These are phyloP conservation scores for Macropus fuliginosus DNA, from an alignment of 2,797 vertebrate species.

Conservation along the genomic window DNA sequence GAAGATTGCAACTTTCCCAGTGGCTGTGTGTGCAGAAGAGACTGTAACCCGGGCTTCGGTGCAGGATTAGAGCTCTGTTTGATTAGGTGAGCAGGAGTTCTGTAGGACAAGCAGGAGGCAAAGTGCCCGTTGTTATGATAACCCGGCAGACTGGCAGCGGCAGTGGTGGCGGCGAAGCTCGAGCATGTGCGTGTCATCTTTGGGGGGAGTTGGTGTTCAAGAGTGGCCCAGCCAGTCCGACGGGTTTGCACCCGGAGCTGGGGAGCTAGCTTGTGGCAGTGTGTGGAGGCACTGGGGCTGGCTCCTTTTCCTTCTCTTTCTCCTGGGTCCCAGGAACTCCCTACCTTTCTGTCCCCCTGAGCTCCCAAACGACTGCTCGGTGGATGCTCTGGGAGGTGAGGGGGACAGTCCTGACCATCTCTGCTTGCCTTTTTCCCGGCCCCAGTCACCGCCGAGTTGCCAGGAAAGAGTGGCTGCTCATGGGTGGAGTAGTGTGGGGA, in stretches of 20 bases:
- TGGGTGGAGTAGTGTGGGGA: background rate
- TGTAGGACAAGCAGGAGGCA: conserved; percentile 81
- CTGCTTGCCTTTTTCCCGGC: background rate
- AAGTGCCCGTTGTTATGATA: conserved; percentile 84
- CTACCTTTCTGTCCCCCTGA: background rate
- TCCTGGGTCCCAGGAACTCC: conserved; percentile 35
- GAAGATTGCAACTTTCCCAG: conserved; percentile 59
- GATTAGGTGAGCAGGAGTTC: conserved; percentile 67
- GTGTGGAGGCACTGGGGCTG: conserved; percentile 81
- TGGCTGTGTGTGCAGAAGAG: conserved; percentile 30
- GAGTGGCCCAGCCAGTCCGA: conserved; percentile 92
- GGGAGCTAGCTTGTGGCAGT: conserved; percentile 71
- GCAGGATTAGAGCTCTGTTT: conserved; percentile 65
- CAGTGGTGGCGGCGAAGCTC: conserved; percentile 46
- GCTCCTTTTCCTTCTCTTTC: conserved; percentile 66
- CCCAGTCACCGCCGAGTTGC: background rate
- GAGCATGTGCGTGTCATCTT: conserved; percentile 60
- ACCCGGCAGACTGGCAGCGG: conserved; percentile 70
- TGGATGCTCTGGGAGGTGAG: background rate
- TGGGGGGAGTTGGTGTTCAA: conserved; percentile 81
- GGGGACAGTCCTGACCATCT: background rate
- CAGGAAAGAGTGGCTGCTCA: background rate
- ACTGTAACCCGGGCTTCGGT: conserved; percentile 65
- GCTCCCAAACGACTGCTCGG: background rate
- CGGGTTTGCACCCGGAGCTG: conserved; percentile 89